These are phyloP conservation scores for Poliocrania exsul DNA, from an alignment of 2,797 vertebrate species.

Conservation along the genomic window DNA sequence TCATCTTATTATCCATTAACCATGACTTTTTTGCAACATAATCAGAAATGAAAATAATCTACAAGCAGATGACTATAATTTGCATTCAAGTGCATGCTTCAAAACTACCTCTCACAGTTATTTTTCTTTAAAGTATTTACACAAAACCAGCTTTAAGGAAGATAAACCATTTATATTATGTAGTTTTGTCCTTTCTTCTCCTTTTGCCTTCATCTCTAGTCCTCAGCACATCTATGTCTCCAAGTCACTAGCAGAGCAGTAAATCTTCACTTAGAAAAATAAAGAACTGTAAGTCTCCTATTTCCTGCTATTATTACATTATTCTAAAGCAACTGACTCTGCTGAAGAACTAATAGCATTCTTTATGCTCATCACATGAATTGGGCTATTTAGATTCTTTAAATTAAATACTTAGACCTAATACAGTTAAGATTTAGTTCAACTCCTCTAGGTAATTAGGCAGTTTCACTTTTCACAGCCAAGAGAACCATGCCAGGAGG, in stretches of 20 bases:
- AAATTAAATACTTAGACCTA: neutral
- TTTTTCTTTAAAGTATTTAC: neutral
- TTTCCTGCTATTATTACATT: neutral
- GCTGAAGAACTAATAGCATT: neutral
- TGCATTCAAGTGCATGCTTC: neutral
- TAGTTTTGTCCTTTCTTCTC: neutral
- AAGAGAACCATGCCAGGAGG: neutral
- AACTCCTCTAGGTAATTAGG: neutral
- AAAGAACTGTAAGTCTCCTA: neutral
- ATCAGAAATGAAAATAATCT: neutral
- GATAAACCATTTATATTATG: neutral
- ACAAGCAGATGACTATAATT: neutral
- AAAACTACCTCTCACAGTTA: neutral
- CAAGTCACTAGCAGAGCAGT: neutral
- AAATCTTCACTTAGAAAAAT: neutral
- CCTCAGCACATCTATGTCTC: neutral
- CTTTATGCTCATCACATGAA: neutral
- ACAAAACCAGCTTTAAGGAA: neutral
- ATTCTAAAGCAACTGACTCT: neutral
- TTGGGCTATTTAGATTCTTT: neutral
- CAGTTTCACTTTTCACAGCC: neutral
- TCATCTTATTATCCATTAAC: slow-evolving; percentile 3
- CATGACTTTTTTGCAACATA: slow-evolving; percentile 10
- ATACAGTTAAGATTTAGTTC: neutral
- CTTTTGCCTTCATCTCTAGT: neutral